A percentile compares a stretch with the other conserved stretches of the same genome.
Conservation (phyloP, 35 echinoderm and acorn worm genomes). For the Lytechinus pictus region DNA sequence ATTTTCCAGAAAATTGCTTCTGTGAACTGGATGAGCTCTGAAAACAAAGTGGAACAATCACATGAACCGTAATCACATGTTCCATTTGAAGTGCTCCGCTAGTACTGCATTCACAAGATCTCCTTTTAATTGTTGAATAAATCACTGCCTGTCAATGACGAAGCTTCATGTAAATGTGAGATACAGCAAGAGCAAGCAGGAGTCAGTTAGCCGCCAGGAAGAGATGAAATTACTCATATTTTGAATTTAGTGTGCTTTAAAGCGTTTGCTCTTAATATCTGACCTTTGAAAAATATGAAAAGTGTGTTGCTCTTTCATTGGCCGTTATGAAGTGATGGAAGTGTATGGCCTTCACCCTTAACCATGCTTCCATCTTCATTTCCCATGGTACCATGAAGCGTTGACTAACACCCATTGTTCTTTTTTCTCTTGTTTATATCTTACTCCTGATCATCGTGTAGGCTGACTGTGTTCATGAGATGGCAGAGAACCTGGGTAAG, state of each 20-base stretch:
- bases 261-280: background rate
- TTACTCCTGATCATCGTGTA: slow-evolving; percentile 27
- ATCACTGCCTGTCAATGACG: no score
- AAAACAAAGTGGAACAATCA: no score
- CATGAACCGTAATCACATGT: no score
- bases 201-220: background rate
- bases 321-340: background rate
- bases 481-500: slow-evolving; percentile 90
- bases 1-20: no score
- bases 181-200: background rate
- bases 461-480: slow-evolving; percentile 92
- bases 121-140: no score
- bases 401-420: background rate
- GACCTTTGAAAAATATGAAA: background rate
- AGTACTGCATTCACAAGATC: no score
- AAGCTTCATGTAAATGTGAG: background rate
- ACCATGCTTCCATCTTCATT: background rate
- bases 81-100: no score
- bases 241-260: background rate
- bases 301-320: background rate
- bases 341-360: background rate
- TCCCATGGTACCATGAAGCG: background rate
- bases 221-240: background rate
- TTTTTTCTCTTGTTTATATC: background rate
- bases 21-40: no score